Evolutionary conservation across 2,113 vertebrate genomes (phyloP).

Genomic region (Laticauda colubrina): DNA sequence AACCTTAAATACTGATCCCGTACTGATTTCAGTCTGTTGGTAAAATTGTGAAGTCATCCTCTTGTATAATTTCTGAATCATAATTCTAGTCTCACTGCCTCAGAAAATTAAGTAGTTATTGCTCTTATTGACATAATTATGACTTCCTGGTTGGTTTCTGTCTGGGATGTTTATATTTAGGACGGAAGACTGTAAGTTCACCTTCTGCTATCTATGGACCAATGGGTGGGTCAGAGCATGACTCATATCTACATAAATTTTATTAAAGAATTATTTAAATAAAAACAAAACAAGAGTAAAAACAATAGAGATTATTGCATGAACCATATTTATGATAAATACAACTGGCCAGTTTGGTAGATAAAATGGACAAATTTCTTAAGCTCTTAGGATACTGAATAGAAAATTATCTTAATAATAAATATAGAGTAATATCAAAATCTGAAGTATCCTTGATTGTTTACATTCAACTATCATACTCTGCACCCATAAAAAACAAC

Average conservation of each 20-base stretch:
- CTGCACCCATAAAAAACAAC: not conserved
- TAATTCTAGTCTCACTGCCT: not conserved
- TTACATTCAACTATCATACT: not conserved
- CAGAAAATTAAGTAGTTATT: not conserved
- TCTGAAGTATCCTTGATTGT: not conserved
- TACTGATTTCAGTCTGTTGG: not conserved
- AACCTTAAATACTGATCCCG: not conserved
- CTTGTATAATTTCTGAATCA: not conserved
- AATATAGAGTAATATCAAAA: not conserved
- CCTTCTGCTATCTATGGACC: not conserved
- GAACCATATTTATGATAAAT: not conserved
- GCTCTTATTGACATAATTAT: not conserved
- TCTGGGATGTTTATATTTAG: not conserved
- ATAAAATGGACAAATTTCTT: not conserved
- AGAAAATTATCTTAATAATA: not conserved
- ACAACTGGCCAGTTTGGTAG: not conserved
- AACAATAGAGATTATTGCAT: not conserved
- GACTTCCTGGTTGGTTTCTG: not conserved
- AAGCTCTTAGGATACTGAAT: not conserved
- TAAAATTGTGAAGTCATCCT: not conserved
- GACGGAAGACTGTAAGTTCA: not conserved
- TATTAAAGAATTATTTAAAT: not conserved
- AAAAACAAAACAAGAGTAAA: not conserved
- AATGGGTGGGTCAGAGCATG: not conserved
- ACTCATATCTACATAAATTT: not conserved